Evolutionary conservation across 2,113 vertebrate species (phyloP), one percentile per base, ranked within the genome.

Genomic region (Scatophagus argus): DNA sequence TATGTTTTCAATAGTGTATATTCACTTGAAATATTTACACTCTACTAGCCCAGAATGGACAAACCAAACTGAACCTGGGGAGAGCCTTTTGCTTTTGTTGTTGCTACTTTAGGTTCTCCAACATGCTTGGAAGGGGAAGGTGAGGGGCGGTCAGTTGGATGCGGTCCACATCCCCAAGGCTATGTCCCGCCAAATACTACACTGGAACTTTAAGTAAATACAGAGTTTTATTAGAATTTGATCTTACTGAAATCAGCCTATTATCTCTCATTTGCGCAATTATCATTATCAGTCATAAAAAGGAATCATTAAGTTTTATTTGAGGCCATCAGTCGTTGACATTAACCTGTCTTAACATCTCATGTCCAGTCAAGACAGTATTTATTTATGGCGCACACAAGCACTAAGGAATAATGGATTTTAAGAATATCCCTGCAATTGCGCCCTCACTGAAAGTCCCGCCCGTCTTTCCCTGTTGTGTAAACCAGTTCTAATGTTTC

Each of bases 401-500:
- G 60, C 9, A 8, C 8, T 21, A 0, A 2, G 0, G 3, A 56
- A 19, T 8, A 27, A 5, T 69, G 1, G 16, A 17, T 19, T 21
- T 41, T 1, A 31, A 46, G 27, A 25, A 36, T 4, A 5, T 3
- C 1, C n/a, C 31, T n/a, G 0, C 8, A 25, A 2, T 58, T 55
- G 23, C 1, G 6, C 13, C 31, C 2, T 59, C 21, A 5, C 23
- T 4, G 56, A 7, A 41, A 44, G 27, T 27, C 41, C 4, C 0
- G 0, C 55, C 39, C 1, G 34, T 2, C 2, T 69, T 7, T 4
- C 27, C 38, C 17, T 46, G 74, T 84, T 76, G 69, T 74, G 62
- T 41, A 44, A 60, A 75, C 3, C 10, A 8, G 39, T 27, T 6
- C 1, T 46, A 6, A 31, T 62, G 58, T 84, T 64, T 79, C 82